A percentile compares a stretch with the other conserved stretches of the same genome.
Evolutionary conservation across 2,113 vertebrate species (phyloP).

Genomic region (Chloropsis cyanopogon): DNA sequence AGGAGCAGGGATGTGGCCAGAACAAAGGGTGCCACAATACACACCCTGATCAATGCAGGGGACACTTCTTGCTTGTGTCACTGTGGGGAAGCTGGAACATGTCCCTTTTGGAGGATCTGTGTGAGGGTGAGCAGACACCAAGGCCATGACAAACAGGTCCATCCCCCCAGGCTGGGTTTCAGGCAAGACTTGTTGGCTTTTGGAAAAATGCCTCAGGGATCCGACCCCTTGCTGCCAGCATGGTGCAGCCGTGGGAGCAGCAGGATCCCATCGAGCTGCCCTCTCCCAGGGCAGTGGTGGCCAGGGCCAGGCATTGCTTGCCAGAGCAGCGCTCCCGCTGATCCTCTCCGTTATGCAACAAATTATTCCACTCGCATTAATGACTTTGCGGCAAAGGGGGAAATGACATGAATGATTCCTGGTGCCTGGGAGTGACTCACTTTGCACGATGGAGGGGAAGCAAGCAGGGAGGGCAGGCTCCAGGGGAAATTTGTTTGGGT

Average conservation of each 20-base stretch:
- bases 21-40: neutral
- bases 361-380: slow-evolving; percentile 61
- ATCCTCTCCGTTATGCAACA: slow-evolving; percentile 47
- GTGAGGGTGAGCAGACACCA: neutral
- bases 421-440: slow-evolving; percentile 40
- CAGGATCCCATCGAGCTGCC: neutral
- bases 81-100: fast-evolving
- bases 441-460: neutral
- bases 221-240: neutral
- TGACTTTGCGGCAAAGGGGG: slow-evolving; percentile 60
- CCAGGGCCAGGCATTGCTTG: neutral
- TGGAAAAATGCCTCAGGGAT: neutral
- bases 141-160: neutral
- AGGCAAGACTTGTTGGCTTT: neutral
- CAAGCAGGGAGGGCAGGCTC: fast-evolving
- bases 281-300: neutral
- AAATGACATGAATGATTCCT: slow-evolving; percentile 53
- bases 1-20: neutral
- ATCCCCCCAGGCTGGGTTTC: neutral
- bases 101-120: fast-evolving
- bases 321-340: neutral
- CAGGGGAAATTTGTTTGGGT: neutral
- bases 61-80: neutral
- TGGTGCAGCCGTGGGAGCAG: fast-evolving
- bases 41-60: too few species aligned